phyloP scores from a whole-genome alignment of 2,888 invertebrate genomes.

The Timema cristinae region DNA sequence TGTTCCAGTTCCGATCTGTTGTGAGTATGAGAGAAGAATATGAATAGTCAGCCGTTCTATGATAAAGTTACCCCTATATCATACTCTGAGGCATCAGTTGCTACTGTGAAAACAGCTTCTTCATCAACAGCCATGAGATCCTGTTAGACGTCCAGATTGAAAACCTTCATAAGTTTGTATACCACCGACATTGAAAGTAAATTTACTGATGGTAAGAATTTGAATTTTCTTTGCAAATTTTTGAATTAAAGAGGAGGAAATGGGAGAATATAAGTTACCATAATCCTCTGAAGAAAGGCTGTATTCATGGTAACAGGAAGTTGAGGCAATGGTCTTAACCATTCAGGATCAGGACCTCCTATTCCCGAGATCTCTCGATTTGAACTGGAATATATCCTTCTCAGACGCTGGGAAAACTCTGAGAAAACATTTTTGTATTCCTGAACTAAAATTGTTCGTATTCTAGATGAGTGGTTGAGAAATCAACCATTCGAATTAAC shows the following conservation, averaged over 20 bases:
- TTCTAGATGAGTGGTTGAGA: too few species aligned
- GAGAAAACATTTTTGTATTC: too few species aligned
- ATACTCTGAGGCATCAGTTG: constrained; percentile 30
- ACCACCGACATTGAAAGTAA: constrained; percentile 5
- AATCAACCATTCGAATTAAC: too few species aligned
- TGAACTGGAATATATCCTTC: too few species aligned
- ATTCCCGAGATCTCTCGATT: too few species aligned
- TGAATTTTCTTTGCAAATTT: constrained; percentile 16
- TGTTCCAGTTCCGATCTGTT: not conserved
- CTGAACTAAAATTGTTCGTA: too few species aligned
- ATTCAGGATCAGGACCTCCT: not conserved
- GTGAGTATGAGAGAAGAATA: not conserved
- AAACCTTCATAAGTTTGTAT: not conserved
- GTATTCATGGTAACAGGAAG: not conserved
- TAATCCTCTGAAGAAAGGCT: not conserved
- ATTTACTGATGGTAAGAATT: not conserved
- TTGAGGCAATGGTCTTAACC: constrained; percentile 2
- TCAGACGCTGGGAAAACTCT: too few species aligned
- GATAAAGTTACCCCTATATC: constrained; percentile 26
- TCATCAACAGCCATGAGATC: not conserved
- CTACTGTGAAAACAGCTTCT: constrained; percentile 21
- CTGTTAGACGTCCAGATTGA: constrained; percentile 3
- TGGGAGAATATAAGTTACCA: constrained; percentile 16
- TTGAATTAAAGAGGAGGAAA: not conserved
- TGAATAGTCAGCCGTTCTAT: constrained; percentile 26